phyloP scores from a whole-genome alignment of 2,888 invertebrate genomes.

The Geophilus truncorum region DNA sequence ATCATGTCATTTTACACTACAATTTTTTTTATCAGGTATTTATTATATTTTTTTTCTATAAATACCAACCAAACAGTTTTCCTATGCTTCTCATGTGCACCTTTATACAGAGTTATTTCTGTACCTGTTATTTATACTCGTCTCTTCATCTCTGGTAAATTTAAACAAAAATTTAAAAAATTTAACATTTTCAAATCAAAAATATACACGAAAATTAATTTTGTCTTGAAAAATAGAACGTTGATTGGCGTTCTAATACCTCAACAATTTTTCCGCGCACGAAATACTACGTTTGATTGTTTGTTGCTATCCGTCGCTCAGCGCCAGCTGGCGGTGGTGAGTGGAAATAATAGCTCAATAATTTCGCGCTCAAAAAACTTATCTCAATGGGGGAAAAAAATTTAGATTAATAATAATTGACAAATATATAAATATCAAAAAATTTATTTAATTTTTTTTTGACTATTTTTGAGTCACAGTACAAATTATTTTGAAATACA shows the following conservation, averaged over 20 bases:
- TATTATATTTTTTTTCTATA: not conserved
- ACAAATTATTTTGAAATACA: no score
- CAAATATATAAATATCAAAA: no score
- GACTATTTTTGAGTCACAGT: no score
- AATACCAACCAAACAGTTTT: not conserved
- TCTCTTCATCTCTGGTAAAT: not conserved
- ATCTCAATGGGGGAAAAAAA: no score
- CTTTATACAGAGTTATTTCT: no score
- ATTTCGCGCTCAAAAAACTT: no score
- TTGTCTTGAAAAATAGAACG: not conserved
- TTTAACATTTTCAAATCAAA: not conserved
- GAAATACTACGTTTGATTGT: not conserved
- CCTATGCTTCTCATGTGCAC: not conserved
- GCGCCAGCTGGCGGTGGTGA: no score
- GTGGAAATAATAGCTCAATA: no score
- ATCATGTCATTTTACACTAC: not conserved
- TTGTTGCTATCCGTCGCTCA: no score
- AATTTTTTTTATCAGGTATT: not conserved
- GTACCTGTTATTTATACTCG: not conserved
- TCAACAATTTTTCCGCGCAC: not conserved
- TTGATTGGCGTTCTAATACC: not conserved
- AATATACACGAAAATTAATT: not conserved
- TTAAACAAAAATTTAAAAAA: not conserved
- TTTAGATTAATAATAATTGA: no score
- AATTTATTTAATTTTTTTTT: no score